phyloP scores from a whole-genome alignment of 2,888 invertebrate genomes.

The Smittia sp. region DNA sequence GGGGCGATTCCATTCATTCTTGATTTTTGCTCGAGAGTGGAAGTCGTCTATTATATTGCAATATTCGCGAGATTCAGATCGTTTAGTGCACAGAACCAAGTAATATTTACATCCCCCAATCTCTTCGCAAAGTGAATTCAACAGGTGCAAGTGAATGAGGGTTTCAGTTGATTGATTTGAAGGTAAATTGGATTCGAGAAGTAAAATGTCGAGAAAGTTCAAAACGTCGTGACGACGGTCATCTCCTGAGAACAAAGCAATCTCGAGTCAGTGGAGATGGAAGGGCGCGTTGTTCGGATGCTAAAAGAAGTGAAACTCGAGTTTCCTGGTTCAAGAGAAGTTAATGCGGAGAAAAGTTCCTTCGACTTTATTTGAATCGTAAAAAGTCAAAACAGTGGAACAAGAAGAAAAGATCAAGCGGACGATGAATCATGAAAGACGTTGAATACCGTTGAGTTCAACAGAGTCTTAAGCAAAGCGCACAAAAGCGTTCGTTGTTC shows the following conservation, averaged over 20 bases:
- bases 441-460: constrained; percentile 35
- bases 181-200: not conserved
- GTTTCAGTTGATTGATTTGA: not conserved
- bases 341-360: constrained; percentile 51
- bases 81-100: not conserved
- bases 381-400: not conserved
- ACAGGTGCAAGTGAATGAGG: not conserved
- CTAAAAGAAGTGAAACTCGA: constrained; percentile 55
- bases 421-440: constrained; percentile 29
- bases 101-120: not conserved
- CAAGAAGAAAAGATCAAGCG: constrained; percentile 6
- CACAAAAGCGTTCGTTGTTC: constrained; percentile 11
- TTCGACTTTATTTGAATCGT: not conserved
- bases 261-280: not conserved
- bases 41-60: not conserved
- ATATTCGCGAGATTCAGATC: constrained; percentile 4
- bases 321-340: constrained; percentile 62
- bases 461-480: not conserved
- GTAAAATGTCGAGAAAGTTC: constrained; percentile 13
- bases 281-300: not conserved
- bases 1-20: not conserved
- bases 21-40: too few relatives aligned
- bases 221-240: not conserved
- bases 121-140: too few relatives aligned
- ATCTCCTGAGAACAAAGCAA: not conserved